These are phyloP conservation scores for Rhyacichthys aspro DNA, from an alignment of 2,797 vertebrate species.

Conservation along the genomic window DNA sequence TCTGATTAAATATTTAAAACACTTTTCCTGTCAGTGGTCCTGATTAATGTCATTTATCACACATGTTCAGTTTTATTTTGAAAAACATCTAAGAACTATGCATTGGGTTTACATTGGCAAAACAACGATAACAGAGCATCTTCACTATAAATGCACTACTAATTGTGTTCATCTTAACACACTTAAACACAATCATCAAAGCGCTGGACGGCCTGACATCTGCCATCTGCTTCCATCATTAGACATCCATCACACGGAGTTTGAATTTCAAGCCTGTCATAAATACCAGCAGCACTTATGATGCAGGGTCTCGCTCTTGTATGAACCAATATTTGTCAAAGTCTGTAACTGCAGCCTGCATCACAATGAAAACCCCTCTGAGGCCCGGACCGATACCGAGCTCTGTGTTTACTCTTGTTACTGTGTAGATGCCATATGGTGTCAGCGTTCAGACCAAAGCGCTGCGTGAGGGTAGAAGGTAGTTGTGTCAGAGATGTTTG, in stretches of 20 bases:
- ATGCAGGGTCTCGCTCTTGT: conserved; percentile 15
- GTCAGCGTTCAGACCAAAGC: neutral
- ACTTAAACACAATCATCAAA: conserved; percentile 34
- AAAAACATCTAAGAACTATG: too few species aligned
- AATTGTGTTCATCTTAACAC: too few species aligned
- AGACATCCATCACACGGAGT: conserved; percentile 30
- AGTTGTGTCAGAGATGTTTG: conserved; percentile 10
- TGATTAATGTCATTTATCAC: too few species aligned
- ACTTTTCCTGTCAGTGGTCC: too few species aligned
- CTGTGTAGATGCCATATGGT: neutral
- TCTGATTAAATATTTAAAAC: too few species aligned
- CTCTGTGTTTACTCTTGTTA: conserved; percentile 4
- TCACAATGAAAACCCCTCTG: conserved; percentile 23
- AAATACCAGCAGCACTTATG: conserved; percentile 47
- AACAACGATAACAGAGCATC: too few species aligned
- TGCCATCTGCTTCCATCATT: conserved; percentile 46
- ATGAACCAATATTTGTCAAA: conserved; percentile 38
- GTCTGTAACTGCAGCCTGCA: conserved; percentile 26
- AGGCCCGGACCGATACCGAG: neutral
- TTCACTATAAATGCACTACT: too few species aligned
- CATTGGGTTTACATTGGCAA: too few species aligned
- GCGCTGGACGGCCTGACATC: conserved; percentile 17
- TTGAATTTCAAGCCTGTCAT: conserved; percentile 51
- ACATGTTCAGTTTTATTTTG: too few species aligned
- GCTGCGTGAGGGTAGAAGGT: neutral